Percentiles rank a stretch among this genome's conserved stretches.
These are phyloP conservation scores for Phylloscopus trochiloides DNA, from an alignment of 2,113 vertebrate genomes.

Conservation along the genomic window DNA sequence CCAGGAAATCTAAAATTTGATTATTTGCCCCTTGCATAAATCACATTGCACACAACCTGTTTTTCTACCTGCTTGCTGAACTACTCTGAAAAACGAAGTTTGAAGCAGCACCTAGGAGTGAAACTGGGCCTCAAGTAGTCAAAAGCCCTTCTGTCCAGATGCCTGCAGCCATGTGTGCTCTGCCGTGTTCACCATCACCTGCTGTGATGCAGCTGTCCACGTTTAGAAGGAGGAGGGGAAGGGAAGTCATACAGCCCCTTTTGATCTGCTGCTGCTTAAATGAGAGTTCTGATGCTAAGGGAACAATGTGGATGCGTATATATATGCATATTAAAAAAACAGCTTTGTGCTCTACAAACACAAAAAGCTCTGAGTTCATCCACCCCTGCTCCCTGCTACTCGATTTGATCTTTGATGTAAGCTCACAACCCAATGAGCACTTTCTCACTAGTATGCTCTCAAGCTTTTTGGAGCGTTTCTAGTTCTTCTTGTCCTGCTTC, in stretches of 20 bases:
- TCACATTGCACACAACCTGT: neutral
- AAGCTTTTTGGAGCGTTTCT: neutral
- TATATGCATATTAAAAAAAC: neutral
- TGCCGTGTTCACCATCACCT: accelerated
- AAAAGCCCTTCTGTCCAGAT: neutral
- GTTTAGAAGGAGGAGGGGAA: neutral
- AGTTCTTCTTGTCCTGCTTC: neutral
- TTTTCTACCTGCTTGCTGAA: neutral
- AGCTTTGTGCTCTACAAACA: neutral
- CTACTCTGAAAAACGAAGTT: neutral
- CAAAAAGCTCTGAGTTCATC: neutral
- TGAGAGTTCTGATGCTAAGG: neutral
- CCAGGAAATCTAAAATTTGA: neutral
- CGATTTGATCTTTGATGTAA: neutral
- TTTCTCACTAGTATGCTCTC: neutral
- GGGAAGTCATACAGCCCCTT: neutral
- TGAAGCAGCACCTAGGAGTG: neutral
- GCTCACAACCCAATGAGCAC: neutral
- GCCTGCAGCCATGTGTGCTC: accelerated
- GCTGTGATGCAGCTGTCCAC: neutral
- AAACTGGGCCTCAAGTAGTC: neutral
- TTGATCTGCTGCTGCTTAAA: neutral
- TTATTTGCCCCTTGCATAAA: neutral
- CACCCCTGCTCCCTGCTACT: neutral
- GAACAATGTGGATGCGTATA: neutral